Conservation (phyloP, 2,888 invertebrate species). For the Rugalucina vietnamica region DNA sequence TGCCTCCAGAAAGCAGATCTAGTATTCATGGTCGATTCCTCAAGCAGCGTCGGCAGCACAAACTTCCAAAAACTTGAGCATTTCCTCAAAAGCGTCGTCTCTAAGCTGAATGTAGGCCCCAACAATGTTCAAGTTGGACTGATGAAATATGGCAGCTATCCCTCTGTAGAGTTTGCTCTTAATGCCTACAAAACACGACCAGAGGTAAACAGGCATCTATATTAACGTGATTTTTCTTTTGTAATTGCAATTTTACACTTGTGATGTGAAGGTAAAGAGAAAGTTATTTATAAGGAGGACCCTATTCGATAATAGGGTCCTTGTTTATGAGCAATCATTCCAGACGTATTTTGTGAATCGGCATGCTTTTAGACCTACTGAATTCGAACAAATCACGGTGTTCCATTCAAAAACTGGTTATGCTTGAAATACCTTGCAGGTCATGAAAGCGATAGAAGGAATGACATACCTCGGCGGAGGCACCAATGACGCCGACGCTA, state of each 20-base stretch:
- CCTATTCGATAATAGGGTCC: no score
- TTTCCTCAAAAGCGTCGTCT: slow-evolving; percentile 65
- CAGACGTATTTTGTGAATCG: no score
- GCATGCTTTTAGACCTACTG: no score
- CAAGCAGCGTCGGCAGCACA: slow-evolving; percentile 65
- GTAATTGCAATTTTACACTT: neutral
- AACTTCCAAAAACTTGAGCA: slow-evolving; percentile 70
- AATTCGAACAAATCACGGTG: no score
- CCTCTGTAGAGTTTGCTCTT: slow-evolving; percentile 63
- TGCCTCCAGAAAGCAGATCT: slow-evolving; percentile 68
- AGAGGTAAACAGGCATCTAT: no score
- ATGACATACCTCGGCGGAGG: slow-evolving; percentile 68
- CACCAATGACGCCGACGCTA: slow-evolving; percentile 74
- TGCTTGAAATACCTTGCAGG: no score
- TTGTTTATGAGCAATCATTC: no score
- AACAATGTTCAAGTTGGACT: slow-evolving; percentile 70
- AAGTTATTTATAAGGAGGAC: no score
- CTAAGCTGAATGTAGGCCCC: slow-evolving; percentile 60
- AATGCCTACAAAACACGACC: slow-evolving; percentile 57
- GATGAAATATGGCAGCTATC: slow-evolving; percentile 68
- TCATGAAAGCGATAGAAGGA: slow-evolving; percentile 66
- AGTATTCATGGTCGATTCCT: slow-evolving; percentile 69
- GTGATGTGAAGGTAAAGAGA: no score
- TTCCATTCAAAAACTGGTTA: no score
- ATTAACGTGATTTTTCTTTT: neutral